A percentile compares a stretch with the other conserved stretches of the same genome.
Conservation (phyloP, 2,797 vertebrate species). For the Oreonectes daqikongensis region DNA sequence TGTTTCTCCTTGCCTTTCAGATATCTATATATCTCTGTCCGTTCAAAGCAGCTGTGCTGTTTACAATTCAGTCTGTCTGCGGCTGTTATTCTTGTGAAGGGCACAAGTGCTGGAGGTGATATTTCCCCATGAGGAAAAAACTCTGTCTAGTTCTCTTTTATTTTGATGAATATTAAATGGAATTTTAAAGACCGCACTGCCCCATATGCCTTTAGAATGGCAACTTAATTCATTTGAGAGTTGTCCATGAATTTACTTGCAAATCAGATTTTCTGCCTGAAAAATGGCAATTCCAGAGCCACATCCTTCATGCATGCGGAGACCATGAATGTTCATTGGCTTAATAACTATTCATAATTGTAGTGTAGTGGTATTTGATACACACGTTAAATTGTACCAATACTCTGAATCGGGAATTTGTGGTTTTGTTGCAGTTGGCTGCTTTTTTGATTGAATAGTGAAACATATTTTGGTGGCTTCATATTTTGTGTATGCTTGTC, state of each 20-base stretch:
- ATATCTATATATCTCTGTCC: conserved; percentile 19
- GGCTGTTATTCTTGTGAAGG: conserved; percentile 35
- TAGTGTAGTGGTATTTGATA: too few relatives aligned
- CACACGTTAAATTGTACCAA: too few relatives aligned
- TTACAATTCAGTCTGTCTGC: conserved; percentile 35
- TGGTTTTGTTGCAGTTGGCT: too few relatives aligned
- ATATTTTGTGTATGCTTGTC: too few relatives aligned
- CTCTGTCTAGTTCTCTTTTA: not conserved
- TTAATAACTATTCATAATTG: too few relatives aligned
- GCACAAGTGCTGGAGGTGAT: conserved; percentile 24
- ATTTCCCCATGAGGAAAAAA: not conserved
- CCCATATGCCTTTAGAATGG: conserved; percentile 21
- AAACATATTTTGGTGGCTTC: too few relatives aligned
- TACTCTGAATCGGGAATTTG: too few relatives aligned
- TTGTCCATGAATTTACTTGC: conserved; percentile 25
- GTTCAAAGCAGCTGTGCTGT: conserved; percentile 35
- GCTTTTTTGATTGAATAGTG: too few relatives aligned
- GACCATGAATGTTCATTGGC: too few relatives aligned
- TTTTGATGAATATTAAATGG: conserved; percentile 48
- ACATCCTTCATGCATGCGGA: not conserved
- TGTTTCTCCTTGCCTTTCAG: conserved; percentile 3
- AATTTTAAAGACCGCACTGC: conserved; percentile 21
- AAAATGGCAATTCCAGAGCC: not conserved
- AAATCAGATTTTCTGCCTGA: conserved; percentile 14
- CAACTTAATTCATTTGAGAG: conserved; percentile 22